These are phyloP conservation scores for Neelides folsomi DNA, from an alignment of 2,888 invertebrate species.

Conservation along the genomic window DNA sequence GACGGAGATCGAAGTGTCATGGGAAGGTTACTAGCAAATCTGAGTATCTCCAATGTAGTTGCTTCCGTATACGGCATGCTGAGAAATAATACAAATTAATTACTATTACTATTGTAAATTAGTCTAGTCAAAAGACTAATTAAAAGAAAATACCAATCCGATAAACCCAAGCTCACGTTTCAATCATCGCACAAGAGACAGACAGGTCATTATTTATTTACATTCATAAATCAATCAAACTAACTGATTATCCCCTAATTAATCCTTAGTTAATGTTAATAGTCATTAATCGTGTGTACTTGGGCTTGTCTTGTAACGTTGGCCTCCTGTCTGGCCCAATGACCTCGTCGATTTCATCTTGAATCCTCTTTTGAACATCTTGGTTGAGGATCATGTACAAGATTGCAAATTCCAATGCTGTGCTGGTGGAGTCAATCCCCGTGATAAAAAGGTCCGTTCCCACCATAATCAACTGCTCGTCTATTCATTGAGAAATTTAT, in stretches of 20 bases:
- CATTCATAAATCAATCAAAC: too few relatives aligned
- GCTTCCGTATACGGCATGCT: conserved; percentile 24
- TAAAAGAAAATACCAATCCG: too few relatives aligned
- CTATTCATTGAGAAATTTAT: conserved; percentile 3
- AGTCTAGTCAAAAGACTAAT: too few relatives aligned
- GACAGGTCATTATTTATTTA: too few relatives aligned
- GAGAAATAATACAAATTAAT: not conserved
- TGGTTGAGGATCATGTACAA: conserved; percentile 21
- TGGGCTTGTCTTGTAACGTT: conserved; percentile 10
- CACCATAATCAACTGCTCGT: conserved; percentile 17
- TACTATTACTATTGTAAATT: too few relatives aligned
- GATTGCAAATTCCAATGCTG: conserved; percentile 16
- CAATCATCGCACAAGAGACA: too few relatives aligned
- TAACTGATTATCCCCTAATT: not conserved
- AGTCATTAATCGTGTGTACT: conserved; percentile 4
- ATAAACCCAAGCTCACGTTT: too few relatives aligned
- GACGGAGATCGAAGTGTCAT: conserved; percentile 7
- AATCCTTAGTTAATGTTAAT: too few relatives aligned
- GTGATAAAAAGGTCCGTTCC: conserved; percentile 19
- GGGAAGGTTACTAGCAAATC: conserved; percentile 12
- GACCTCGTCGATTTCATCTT: conserved; percentile 16
- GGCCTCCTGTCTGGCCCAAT: conserved; percentile 15
- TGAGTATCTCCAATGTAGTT: conserved; percentile 15
- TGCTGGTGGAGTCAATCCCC: conserved; percentile 18
- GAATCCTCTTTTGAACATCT: conserved; percentile 12